Evolutionary conservation across 1,140 invertebrate species (phyloP).

Genomic region (Heliconius nattereri): DNA sequence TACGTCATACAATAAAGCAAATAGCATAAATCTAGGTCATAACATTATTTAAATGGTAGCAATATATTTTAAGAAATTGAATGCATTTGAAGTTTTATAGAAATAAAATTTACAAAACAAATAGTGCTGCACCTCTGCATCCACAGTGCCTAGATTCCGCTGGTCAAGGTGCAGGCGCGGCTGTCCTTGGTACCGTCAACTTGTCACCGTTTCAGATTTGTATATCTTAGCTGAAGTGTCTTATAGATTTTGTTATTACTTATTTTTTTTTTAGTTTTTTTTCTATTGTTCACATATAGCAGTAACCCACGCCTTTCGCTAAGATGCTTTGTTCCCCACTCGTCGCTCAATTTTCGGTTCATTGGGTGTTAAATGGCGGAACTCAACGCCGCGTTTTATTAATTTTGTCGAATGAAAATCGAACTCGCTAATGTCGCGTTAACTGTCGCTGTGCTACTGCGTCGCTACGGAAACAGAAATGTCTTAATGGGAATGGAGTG

Average conservation of each 20-base stretch:
- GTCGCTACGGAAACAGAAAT: not conserved
- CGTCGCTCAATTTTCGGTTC: too few species aligned
- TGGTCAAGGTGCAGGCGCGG: slow-evolving; percentile 30
- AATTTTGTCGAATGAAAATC: too few species aligned
- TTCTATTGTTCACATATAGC: too few species aligned
- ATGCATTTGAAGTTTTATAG: not conserved
- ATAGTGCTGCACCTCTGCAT: not conserved
- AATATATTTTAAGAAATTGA: not conserved
- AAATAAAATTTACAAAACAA: not conserved
- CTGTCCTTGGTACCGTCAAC: slow-evolving; percentile 17
- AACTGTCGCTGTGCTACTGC: too few species aligned
- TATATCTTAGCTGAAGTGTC: not conserved
- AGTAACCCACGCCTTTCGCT: too few species aligned
- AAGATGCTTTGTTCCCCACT: too few species aligned
- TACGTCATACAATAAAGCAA: not conserved
- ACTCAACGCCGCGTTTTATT: too few species aligned
- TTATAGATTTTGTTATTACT: not conserved
- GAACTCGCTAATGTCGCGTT: too few species aligned
- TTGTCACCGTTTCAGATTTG: slow-evolving; percentile 7
- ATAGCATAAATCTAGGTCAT: not conserved
- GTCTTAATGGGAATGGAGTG: too few species aligned
- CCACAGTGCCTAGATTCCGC: slow-evolving; percentile 12
- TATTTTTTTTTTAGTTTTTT: not conserved
- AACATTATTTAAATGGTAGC: not conserved
- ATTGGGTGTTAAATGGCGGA: too few species aligned